Evolutionary conservation across 2,888 invertebrate species (phyloP).

Genomic region (Nymphalis polychloros): DNA sequence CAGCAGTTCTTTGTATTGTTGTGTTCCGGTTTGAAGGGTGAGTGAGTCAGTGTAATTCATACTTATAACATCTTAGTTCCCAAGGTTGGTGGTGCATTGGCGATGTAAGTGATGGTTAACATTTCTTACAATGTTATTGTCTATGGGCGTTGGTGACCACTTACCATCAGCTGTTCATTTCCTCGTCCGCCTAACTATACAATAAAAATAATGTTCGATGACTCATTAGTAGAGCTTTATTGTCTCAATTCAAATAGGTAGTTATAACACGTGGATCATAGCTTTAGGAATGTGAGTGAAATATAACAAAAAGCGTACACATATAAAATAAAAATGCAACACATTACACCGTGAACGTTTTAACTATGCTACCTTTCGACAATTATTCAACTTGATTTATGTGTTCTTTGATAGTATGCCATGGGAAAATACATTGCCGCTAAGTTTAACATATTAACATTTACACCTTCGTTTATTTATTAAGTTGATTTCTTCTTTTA

Average conservation of each 20-base stretch:
- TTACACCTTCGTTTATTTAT: constrained; percentile 18
- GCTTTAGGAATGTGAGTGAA: not conserved
- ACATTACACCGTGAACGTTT: constrained; percentile 49
- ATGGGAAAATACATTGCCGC: constrained; percentile 39
- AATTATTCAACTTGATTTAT: constrained; percentile 67
- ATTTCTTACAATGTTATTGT: too few relatives aligned
- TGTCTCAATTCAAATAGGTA: not conserved
- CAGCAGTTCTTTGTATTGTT: too few relatives aligned
- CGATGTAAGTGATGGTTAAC: too few relatives aligned
- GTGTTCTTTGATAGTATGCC: constrained; percentile 44
- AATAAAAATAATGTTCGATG: not conserved
- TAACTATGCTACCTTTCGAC: constrained; percentile 53
- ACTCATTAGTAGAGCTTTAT: not conserved
- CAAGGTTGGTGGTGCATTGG: too few relatives aligned
- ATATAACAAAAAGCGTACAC: constrained; percentile 6
- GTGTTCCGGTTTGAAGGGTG: too few relatives aligned
- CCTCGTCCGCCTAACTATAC: too few relatives aligned
- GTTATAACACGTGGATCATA: not conserved
- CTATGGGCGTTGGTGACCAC: too few relatives aligned
- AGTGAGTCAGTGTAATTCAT: too few relatives aligned
- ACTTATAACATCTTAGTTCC: too few relatives aligned
- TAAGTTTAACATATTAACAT: constrained; percentile 26
- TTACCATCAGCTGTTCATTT: too few relatives aligned
- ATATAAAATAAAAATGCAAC: constrained; percentile 56
- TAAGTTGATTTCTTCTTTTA: not conserved